Percentiles rank a stretch among this genome's conserved stretches.
Evolutionary conservation across 64 coral and sea anemone genomes (phyloP).

Genomic region (Astreopora myriophthalma): DNA sequence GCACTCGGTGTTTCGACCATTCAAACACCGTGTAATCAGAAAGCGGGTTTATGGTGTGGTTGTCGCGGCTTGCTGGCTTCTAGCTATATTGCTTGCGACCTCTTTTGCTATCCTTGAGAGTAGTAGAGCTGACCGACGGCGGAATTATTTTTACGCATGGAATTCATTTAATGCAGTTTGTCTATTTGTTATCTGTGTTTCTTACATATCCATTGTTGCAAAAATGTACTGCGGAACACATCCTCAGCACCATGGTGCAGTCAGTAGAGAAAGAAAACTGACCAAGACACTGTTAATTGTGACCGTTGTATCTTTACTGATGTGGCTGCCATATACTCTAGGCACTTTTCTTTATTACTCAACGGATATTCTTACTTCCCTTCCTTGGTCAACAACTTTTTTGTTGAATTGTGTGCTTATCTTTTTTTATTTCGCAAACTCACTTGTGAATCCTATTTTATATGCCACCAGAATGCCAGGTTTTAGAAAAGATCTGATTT

Average conservation of each 20-base stretch:
- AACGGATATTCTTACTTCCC: background rate
- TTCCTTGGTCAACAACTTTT: background rate
- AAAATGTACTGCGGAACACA: background rate
- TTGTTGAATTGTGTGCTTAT: background rate
- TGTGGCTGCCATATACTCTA: background rate
- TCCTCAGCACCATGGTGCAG: background rate
- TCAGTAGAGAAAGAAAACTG: conserved; percentile 20
- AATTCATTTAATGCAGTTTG: background rate
- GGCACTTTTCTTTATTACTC: background rate
- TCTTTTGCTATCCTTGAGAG: background rate
- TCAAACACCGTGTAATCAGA: background rate
- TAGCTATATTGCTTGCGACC: background rate
- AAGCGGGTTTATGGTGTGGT: background rate
- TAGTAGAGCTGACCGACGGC: too few relatives aligned
- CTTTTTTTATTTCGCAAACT: background rate
- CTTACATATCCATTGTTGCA: background rate
- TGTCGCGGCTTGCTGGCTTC: background rate
- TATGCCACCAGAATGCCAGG: background rate
- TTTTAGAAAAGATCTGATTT: background rate
- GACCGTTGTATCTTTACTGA: background rate
- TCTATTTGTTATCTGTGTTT: background rate
- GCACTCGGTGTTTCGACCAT: background rate
- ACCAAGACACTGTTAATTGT: background rate
- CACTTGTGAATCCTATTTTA: background rate
- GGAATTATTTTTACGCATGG: background rate